Percentiles rank a stretch among this genome's conserved stretches.
These are phyloP conservation scores for Ooceraea biroi DNA, from an alignment of 1,140 invertebrate genomes.

Conservation along the genomic window DNA sequence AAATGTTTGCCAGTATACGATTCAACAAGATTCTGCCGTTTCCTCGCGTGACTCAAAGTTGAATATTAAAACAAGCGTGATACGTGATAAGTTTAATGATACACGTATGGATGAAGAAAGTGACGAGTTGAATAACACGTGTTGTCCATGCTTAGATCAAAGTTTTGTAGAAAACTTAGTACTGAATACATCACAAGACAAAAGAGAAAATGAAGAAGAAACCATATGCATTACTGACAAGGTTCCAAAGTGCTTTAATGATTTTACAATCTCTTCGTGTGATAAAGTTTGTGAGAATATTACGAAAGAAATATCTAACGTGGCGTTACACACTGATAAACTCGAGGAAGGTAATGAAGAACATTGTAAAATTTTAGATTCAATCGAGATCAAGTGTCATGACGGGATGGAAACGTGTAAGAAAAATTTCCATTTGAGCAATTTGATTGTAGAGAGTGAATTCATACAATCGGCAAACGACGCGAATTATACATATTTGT, in stretches of 20 bases:
- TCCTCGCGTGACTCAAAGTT: background rate
- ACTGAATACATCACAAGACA: background rate
- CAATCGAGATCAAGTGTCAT: background rate
- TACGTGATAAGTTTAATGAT: background rate
- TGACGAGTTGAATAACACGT: background rate
- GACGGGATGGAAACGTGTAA: background rate
- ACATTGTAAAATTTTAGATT: background rate
- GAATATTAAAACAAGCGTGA: background rate
- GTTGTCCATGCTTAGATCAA: background rate
- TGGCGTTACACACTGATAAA: background rate
- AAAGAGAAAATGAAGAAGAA: background rate
- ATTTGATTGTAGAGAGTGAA: background rate
- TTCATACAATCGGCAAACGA: background rate
- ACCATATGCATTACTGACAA: background rate
- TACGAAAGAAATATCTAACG: background rate
- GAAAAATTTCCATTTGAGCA: background rate
- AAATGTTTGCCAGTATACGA: constrained; percentile 19
- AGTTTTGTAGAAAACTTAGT: background rate
- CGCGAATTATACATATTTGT: background rate
- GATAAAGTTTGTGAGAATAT: background rate
- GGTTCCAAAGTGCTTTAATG: background rate
- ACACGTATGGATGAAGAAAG: background rate
- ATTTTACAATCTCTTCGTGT: background rate
- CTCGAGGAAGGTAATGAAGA: background rate
- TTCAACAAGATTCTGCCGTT: background rate